A percentile compares a stretch with the other conserved stretches of the same genome.
phyloP scores from a whole-genome alignment of 2,888 invertebrate genomes.

The Drosophila neotestacea region DNA sequence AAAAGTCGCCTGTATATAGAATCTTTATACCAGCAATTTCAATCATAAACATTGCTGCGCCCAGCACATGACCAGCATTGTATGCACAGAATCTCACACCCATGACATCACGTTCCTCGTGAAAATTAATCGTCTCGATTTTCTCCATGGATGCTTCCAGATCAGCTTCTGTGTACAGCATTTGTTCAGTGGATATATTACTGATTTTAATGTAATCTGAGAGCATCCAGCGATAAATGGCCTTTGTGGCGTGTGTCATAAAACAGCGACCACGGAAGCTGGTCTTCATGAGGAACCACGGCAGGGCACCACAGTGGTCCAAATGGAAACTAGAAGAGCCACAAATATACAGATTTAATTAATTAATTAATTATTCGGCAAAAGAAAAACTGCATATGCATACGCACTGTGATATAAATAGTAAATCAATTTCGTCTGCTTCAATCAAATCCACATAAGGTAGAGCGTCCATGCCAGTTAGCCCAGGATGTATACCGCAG shows the following conservation, averaged over 20 bases:
- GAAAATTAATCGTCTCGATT: slow-evolving; percentile 99
- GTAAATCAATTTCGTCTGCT: slow-evolving; percentile 97
- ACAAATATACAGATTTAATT: neutral
- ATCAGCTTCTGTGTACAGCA: slow-evolving; percentile 98
- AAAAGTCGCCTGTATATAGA: slow-evolving; percentile 99
- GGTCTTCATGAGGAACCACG: slow-evolving; percentile 99
- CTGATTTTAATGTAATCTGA: slow-evolving; percentile 99
- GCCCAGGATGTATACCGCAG: slow-evolving; percentile 99
- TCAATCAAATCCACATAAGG: slow-evolving; percentile 99
- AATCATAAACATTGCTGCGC: slow-evolving; percentile 99
- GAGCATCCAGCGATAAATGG: slow-evolving; percentile 98
- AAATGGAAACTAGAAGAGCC: slow-evolving; percentile 93
- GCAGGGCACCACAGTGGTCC: slow-evolving; percentile 98
- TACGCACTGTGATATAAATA: slow-evolving; percentile 96
- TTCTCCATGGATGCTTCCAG: slow-evolving; percentile 99
- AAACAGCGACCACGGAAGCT: slow-evolving; percentile 98
- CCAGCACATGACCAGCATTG: slow-evolving; percentile 99
- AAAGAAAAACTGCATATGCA: rapidly evolving
- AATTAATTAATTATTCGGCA: neutral
- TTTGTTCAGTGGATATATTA: slow-evolving; percentile 98
- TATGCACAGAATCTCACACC: slow-evolving; percentile 99
- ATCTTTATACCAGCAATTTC: slow-evolving; percentile 99
- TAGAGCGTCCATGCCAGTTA: slow-evolving; percentile 98
- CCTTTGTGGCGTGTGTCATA: slow-evolving; percentile 99
- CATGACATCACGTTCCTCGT: slow-evolving; percentile 98